Conservation (phyloP, 2,113 vertebrate genomes). For the Natator depressus region DNA sequence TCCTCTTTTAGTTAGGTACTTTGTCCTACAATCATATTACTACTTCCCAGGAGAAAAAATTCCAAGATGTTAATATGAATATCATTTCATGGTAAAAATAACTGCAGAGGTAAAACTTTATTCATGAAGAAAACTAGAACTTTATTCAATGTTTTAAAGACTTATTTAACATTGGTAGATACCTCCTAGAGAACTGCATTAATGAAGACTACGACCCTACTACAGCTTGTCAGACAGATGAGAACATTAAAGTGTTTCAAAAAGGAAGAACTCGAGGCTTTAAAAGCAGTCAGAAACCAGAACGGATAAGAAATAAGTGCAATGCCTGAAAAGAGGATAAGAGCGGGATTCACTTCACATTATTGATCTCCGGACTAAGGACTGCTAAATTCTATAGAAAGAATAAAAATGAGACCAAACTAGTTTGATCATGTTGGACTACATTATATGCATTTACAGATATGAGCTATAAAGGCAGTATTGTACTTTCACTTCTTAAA, state of each 20-base stretch:
- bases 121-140: constrained; percentile 36
- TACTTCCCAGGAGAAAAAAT: constrained; percentile 1
- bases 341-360: not conserved
- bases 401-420: constrained; percentile 21
- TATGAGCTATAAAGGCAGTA: not conserved
- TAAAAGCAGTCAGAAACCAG: constrained; percentile 36
- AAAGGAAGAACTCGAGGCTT: constrained; percentile 22
- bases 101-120: constrained; percentile 9
- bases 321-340: constrained; percentile 24
- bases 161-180: constrained; percentile 43
- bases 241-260: constrained; percentile 39
- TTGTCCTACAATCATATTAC: not conserved
- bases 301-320: constrained; percentile 25
- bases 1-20: constrained; percentile 7
- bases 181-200: constrained; percentile 25
- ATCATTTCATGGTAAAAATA: constrained; percentile 23
- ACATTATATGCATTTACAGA: not conserved
- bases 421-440: not conserved
- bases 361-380: not conserved
- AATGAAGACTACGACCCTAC: constrained; percentile 40
- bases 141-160: constrained; percentile 43
- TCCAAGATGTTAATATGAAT: not conserved
- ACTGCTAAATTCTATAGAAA: not conserved
- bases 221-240: constrained; percentile 39
- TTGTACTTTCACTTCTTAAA: not conserved